Evolutionary conservation across 2,797 vertebrate species (phyloP).

Genomic region (Phylloscopus collybita): DNA sequence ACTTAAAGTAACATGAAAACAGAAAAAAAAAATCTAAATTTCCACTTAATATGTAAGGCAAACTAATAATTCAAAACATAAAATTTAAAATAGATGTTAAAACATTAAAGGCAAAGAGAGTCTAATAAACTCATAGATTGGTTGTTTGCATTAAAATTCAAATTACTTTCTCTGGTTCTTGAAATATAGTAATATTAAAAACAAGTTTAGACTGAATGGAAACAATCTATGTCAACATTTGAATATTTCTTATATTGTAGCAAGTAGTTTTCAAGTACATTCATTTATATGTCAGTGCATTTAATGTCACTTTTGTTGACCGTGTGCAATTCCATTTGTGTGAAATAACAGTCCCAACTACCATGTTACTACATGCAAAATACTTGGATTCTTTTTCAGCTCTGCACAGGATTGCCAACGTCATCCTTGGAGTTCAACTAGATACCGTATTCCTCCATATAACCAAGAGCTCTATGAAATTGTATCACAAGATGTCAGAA

Average conservation of each 20-base stretch:
- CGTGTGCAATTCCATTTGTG: not conserved
- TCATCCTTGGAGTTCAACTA: not conserved
- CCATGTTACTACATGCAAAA: not conserved
- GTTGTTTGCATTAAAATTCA: slow-evolving; percentile 1
- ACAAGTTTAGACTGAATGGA: not conserved
- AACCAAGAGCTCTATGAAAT: not conserved
- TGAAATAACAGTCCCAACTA: not conserved
- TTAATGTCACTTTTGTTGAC: not conserved
- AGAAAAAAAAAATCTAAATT: slow-evolving; percentile 12
- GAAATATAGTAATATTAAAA: not conserved
- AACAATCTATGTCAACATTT: not conserved
- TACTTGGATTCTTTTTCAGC: not conserved
- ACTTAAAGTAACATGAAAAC: not conserved
- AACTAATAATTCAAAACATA: not conserved
- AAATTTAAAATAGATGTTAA: not conserved
- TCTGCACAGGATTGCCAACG: not conserved
- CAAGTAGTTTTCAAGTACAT: not conserved
- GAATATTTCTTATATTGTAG: not conserved
- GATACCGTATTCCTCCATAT: not conserved
- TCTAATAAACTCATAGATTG: not conserved
- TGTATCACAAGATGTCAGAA: not conserved
- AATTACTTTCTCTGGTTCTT: not conserved
- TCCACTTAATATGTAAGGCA: not conserved
- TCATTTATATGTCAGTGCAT: not conserved
- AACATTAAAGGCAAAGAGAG: not conserved